Conservation (phyloP, 2,888 invertebrate genomes). For the Anorthoa munda region DNA sequence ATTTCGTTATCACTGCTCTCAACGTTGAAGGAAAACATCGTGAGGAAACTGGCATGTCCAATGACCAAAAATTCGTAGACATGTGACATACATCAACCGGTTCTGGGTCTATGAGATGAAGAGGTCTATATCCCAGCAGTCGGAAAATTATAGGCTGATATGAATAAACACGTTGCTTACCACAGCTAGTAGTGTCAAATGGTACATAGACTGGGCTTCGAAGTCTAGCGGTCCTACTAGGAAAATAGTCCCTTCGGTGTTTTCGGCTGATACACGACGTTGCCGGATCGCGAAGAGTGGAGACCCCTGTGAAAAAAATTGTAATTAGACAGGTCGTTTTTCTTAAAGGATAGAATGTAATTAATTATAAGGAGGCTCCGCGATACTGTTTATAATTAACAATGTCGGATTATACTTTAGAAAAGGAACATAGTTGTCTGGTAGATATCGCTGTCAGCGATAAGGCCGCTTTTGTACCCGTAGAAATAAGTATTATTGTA, state of each 20-base stretch:
- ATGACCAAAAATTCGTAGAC: neutral
- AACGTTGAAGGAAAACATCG: neutral
- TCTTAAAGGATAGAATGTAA: neutral
- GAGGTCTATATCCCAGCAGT: neutral
- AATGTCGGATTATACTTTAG: too few relatives aligned
- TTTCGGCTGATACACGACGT: constrained; percentile 93
- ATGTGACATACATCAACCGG: too few relatives aligned
- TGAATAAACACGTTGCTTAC: constrained; percentile 92
- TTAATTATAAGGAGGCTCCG: constrained; percentile 4
- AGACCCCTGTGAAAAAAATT: constrained; percentile 90
- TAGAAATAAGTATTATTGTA: too few relatives aligned
- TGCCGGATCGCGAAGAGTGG: constrained; percentile 95
- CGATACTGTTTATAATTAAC: constrained; percentile 19
- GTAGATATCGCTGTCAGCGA: too few relatives aligned
- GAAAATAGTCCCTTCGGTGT: constrained; percentile 95
- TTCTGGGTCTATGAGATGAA: neutral
- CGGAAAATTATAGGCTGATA: too few relatives aligned
- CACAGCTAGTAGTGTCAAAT: constrained; percentile 96
- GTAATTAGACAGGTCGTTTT: constrained; percentile 13
- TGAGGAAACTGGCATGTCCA: neutral
- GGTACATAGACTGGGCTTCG: constrained; percentile 97
- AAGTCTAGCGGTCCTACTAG: constrained; percentile 96
- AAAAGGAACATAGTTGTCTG: too few relatives aligned
- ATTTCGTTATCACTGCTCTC: neutral
- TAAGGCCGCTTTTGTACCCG: too few relatives aligned